Conservation (phyloP, 2,888 invertebrate genomes). For the Tinea trinotella region DNA sequence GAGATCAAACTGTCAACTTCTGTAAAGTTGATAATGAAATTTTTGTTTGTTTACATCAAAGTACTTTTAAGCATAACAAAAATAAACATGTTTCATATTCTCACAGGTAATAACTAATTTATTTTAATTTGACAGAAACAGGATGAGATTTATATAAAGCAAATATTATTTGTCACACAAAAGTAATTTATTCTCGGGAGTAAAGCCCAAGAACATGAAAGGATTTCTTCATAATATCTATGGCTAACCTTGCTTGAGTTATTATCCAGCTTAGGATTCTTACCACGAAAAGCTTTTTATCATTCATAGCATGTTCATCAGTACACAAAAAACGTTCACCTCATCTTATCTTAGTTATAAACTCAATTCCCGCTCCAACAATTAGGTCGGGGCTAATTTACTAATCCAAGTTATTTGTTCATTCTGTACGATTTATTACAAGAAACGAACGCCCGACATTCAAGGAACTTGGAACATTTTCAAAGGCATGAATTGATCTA, state of each 20-base stretch:
- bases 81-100: background rate
- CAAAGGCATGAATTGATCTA: conserved; percentile 47
- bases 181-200: conserved; percentile 9
- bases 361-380: conserved; percentile 45
- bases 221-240: conserved; percentile 12
- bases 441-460: conserved; percentile 29
- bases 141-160: background rate
- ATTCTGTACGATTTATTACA: conserved; percentile 52
- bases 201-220: conserved; percentile 10
- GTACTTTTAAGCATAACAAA: too few species aligned
- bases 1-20: too few species aligned
- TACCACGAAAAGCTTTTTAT: conserved; percentile 15
- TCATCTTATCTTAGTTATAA: conserved; percentile 30
- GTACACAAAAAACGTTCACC: conserved; percentile 34
- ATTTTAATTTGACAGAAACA: conserved; percentile 3
- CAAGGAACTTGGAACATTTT: conserved; percentile 35
- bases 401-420: conserved; percentile 55
- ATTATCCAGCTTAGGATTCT: conserved; percentile 15
- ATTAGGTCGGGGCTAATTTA: conserved; percentile 52
- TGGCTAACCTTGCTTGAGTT: conserved; percentile 12
- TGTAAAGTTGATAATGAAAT: too few species aligned
- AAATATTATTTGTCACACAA: conserved; percentile 9
- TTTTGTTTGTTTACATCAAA: too few species aligned
- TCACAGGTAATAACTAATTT: background rate
- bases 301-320: conserved; percentile 23